Evolutionary conservation across 2,113 vertebrate species (phyloP), one percentile per base, ranked within the genome.

Genomic region (Syngnathoides biaculeatus): DNA sequence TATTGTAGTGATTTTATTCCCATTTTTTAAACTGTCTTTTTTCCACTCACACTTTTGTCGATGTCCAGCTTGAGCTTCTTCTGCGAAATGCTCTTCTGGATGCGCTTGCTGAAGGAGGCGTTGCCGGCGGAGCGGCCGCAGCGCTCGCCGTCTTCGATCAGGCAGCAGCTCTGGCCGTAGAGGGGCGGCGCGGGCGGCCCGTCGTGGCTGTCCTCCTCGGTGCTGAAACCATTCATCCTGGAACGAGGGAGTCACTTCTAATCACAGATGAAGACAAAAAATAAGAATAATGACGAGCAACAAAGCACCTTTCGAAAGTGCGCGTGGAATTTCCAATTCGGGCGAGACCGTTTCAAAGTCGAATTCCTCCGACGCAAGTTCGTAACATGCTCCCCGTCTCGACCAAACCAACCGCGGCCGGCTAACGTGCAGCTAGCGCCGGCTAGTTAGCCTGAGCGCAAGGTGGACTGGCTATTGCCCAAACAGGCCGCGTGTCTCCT

Each of bases 141-240:
- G 69, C 97, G 95, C 86, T 97, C 95, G 12, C 96, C 96, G 88
- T 95, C 96, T 84, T 96, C 96, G 85, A 98, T 95, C 88, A 98
- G 92, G 73, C 97, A 98, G 90, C 97, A 98, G 90, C 94, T 97
- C 93, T 98, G 96, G 6, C 95, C 95, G 77, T 94, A 95, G 53
- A 94, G 93, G 62, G 95, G 94, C 66, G 94, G 92, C 52, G 94
- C 92, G 0, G 92, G 92, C 39, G 94, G 94, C 52, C 95, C 96
- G 69, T 97, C 96, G 86, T 96, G 95, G 90, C 95, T 97, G 91
- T 98, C 96, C 73, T 96, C 95, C 79, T 98, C 96, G 0, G 96
- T 98, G 88, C 96, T 98, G 87, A 98, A 98, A 26, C 96, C 96
- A 90, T 98, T 98, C 96, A 98, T 98, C 55, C 12, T 84, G 74